These are phyloP conservation scores for Achatina immaculata DNA, from an alignment of 1,140 invertebrate genomes.

Conservation along the genomic window DNA sequence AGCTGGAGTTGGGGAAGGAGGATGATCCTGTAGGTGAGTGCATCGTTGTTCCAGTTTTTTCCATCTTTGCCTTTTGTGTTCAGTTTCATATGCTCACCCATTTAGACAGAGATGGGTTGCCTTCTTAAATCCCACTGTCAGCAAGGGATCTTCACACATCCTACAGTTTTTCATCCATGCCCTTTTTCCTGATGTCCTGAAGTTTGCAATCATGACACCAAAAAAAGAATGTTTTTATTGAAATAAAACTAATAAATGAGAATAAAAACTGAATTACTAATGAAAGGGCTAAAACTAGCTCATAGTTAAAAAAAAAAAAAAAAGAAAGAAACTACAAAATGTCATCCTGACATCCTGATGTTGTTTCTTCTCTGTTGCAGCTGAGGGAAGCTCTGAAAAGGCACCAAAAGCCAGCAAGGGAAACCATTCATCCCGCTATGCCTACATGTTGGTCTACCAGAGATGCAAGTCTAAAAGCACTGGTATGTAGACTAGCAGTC, in stretches of 20 bases:
- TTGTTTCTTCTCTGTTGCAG: constrained; percentile 8
- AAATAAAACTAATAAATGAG: no score
- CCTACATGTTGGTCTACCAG: constrained; percentile 79
- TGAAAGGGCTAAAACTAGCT: no score
- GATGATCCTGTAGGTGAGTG: constrained; percentile 72
- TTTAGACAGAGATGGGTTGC: neutral
- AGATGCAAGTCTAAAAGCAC: constrained; percentile 23
- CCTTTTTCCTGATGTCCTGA: no score
- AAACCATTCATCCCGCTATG: constrained; percentile 73
- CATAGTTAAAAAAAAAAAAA: no score
- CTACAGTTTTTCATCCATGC: no score
- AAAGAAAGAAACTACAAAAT: neutral
- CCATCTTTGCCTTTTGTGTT: neutral
- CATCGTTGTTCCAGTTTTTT: neutral
- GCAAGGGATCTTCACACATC: no score
- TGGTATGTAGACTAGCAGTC: constrained; percentile 1
- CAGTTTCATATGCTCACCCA: neutral
- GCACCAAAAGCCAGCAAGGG: constrained; percentile 66
- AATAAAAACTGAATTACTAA: no score
- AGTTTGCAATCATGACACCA: no score
- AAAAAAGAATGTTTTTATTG: no score
- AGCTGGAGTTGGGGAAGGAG: constrained; percentile 73
- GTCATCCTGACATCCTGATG: neutral
- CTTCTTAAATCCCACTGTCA: no score
- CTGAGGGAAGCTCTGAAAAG: constrained; percentile 53